Conservation (phyloP, 2,888 invertebrate species). For the Hybos culiciformis region DNA sequence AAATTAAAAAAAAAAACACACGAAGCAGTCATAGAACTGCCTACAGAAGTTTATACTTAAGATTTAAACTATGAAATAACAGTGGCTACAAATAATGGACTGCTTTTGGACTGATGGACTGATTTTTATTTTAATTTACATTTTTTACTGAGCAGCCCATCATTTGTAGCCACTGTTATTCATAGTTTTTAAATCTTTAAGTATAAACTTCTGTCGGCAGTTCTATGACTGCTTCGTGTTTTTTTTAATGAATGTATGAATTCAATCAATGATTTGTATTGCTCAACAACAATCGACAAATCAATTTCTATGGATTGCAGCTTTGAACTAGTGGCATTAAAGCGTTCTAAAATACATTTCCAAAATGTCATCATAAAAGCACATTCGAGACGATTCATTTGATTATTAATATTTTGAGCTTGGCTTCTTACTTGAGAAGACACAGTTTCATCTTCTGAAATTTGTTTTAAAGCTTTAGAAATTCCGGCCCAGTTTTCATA, state of each 20-base stretch:
- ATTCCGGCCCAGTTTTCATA: neutral
- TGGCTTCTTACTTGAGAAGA: neutral
- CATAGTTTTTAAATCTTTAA: too few species aligned
- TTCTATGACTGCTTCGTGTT: too few species aligned
- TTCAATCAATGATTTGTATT: neutral
- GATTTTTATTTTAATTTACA: too few species aligned
- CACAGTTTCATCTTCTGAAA: neutral
- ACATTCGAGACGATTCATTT: conserved; percentile 1
- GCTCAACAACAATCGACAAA: neutral
- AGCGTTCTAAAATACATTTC: neutral
- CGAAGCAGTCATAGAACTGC: too few species aligned
- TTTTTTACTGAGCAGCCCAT: too few species aligned
- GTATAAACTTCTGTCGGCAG: too few species aligned
- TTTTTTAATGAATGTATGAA: neutral
- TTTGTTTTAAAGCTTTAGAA: neutral
- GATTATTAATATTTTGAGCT: neutral
- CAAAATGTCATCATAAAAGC: neutral
- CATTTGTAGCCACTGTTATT: too few species aligned
- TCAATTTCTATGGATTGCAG: neutral
- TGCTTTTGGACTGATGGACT: too few species aligned
- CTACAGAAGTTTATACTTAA: too few species aligned
- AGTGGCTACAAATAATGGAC: too few species aligned
- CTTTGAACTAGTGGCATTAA: neutral
- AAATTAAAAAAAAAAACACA: too few species aligned
- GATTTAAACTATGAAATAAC: too few species aligned